Percentiles rank a stretch among this genome's conserved stretches.
Conservation (phyloP, 2,888 invertebrate species). For the Mimumesa dahlbomi region DNA sequence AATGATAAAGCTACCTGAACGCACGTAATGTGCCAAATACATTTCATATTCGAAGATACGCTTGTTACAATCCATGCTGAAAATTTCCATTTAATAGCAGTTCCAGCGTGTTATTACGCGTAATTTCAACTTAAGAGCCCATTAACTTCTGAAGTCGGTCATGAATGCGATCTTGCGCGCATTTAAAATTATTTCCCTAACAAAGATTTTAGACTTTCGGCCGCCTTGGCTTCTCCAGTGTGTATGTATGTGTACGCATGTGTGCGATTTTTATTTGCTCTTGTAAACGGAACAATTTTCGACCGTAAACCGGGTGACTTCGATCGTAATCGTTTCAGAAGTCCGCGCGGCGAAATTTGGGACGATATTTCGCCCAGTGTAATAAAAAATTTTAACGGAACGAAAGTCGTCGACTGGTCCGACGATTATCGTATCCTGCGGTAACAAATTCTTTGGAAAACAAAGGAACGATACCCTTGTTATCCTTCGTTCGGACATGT, state of each 20-base stretch:
- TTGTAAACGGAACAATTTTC: conserved; percentile 13
- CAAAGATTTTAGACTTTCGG: neutral
- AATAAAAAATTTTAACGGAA: no score
- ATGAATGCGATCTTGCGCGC: conserved; percentile 18
- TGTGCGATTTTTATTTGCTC: neutral
- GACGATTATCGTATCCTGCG: no score
- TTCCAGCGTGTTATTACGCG: conserved; percentile 37
- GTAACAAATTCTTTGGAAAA: no score
- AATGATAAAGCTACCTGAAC: neutral
- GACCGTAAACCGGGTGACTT: conserved; percentile 1
- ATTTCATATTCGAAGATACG: neutral
- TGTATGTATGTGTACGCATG: no score
- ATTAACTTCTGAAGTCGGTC: conserved; percentile 44
- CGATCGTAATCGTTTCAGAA: neutral
- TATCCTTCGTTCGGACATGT: no score
- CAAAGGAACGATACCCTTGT: no score
- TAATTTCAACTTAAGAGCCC: conserved; percentile 36
- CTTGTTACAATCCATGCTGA: conserved; percentile 9
- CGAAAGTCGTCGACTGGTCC: no score
- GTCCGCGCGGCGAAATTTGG: neutral
- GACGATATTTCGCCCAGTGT: neutral
- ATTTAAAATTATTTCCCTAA: conserved; percentile 1
- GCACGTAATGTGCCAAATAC: conserved; percentile 20
- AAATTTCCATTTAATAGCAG: conserved; percentile 31
- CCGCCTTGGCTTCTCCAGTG: no score